These are phyloP conservation scores for Alouatta caraya DNA, from an alignment of 2,797 vertebrate species.

Conservation along the genomic window DNA sequence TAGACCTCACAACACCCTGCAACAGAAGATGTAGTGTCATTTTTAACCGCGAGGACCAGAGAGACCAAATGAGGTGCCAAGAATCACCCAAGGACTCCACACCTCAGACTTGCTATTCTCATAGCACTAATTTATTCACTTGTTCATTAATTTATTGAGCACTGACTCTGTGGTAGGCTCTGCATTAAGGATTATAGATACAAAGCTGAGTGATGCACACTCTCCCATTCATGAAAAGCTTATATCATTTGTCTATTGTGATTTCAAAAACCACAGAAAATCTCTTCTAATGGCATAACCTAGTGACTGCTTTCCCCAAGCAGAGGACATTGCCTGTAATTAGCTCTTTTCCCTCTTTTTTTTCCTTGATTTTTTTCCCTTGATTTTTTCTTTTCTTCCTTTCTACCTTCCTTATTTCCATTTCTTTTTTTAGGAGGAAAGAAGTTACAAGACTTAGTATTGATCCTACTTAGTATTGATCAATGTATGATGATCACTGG, in stretches of 20 bases:
- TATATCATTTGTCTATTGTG: background rate
- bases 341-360: background rate
- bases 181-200: background rate
- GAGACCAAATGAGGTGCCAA: background rate
- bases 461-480: background rate
- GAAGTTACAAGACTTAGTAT: background rate
- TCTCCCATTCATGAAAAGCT: background rate
- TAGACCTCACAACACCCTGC: background rate
- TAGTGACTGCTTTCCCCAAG: background rate
- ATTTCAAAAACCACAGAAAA: slow-evolving; percentile 9
- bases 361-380: background rate
- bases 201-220: background rate
- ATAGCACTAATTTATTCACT: background rate
- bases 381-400: background rate
- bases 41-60: background rate
- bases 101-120: background rate
- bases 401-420: background rate
- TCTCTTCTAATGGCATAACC: background rate
- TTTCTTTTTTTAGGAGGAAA: background rate
- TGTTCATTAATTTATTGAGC: background rate
- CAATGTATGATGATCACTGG: background rate
- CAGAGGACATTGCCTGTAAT: background rate
- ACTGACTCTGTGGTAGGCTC: background rate
- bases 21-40: background rate
- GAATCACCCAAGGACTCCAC: background rate